A percentile compares a stretch with the other conserved stretches of the same genome.
Conservation (phyloP, 2,888 invertebrate genomes). For the Pammene aurita region DNA sequence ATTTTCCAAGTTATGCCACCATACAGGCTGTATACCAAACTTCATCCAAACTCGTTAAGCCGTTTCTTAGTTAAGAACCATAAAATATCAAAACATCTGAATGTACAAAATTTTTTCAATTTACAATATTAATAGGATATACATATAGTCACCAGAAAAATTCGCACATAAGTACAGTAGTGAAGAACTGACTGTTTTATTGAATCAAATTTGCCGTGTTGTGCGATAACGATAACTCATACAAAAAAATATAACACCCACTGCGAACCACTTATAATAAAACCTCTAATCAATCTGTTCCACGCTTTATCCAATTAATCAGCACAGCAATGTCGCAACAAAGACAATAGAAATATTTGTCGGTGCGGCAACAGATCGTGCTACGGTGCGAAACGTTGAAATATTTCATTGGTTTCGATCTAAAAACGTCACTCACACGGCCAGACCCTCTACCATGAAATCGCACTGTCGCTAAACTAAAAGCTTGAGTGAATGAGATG, state of each 20-base stretch:
- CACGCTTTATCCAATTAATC: conserved; percentile 37
- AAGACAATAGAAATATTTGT: conserved; percentile 58
- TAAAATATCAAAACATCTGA: too few species aligned
- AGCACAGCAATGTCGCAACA: conserved; percentile 53
- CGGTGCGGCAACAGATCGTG: conserved; percentile 54
- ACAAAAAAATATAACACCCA: not conserved
- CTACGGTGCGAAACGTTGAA: conserved; percentile 55
- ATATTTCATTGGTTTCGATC: conserved; percentile 57
- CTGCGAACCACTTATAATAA: not conserved
- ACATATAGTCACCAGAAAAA: too few species aligned
- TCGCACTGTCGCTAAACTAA: conserved; percentile 8
- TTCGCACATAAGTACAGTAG: too few species aligned
- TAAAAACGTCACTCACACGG: conserved; percentile 64
- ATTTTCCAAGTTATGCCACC: too few species aligned
- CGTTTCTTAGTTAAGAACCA: too few species aligned
- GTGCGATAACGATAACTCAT: not conserved
- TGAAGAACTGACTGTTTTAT: not conserved
- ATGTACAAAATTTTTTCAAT: too few species aligned
- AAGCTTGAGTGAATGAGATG: conserved; percentile 25
- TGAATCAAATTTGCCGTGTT: not conserved
- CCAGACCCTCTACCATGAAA: conserved; percentile 23
- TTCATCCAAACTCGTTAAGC: too few species aligned
- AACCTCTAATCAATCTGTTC: conserved; percentile 33
- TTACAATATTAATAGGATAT: too few species aligned
- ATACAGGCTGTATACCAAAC: too few species aligned